Base-by-base conservation (phyloP, 2,888 invertebrate species). In the Eledona agricola region DNA sequence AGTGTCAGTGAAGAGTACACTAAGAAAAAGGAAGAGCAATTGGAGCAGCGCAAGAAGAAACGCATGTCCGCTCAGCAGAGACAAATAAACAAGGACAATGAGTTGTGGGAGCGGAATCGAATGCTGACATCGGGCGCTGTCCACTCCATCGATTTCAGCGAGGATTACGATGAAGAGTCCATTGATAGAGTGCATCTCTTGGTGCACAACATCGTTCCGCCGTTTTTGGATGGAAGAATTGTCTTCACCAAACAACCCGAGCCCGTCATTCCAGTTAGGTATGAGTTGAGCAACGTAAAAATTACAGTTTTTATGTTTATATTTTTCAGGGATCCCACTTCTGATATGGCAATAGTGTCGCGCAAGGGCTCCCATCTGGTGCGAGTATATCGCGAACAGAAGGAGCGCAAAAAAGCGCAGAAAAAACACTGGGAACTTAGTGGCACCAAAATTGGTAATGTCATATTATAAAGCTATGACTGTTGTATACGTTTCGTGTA, bases 241-340 rank as follows among this genome's bases (percentile, higher is more conserved):
- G 96, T 98, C 0, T 99, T 99, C 76, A 99, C 99, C 0, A 99
- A 98, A 70, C 98, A 99, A 74, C 96, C 96, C 0, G 97, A 98
- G 72, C 98, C 98, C 1, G 95, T 99, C n/a, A 88, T 99, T 69
- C 98, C 98, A 6, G 93, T 95, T 16, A 83, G 81, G 83, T 83
- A 71, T n/a, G n/a, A 67, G 62, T 1, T 15, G 16, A 15, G 2
- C 3, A 32, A 16, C 4, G 2, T 28, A 2, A n/a, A 4, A 25
- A 25, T 5, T n/a, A 25, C 5, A 5, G 2, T 29, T 29, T 10
- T 11, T 10, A 29, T 29, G 4, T 10, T 45, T 13, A 10, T 6
- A n/a, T 43, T 12, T 58, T 65, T 45, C 68, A 86, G 88, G 73
- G 99, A 99, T 77, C 93, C 97, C 0, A 96, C 96, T 1, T 93